These are phyloP conservation scores for Phocoena sinus DNA, from an alignment of 2,113 vertebrate species.

Conservation along the genomic window DNA sequence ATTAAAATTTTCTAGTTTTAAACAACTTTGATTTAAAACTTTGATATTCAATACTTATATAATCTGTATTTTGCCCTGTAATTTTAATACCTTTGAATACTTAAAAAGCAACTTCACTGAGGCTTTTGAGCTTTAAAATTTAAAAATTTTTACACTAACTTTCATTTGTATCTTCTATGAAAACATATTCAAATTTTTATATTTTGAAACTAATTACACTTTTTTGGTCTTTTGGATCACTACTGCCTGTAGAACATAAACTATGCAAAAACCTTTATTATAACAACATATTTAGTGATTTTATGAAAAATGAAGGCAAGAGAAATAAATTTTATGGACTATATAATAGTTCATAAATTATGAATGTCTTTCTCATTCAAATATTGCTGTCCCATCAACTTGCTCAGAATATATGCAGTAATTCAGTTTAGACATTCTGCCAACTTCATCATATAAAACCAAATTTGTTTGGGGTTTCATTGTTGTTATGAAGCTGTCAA, in stretches of 20 bases:
- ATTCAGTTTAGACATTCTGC: not conserved
- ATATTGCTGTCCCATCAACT: not conserved
- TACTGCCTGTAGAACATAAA: not conserved
- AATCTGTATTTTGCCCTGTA: not conserved
- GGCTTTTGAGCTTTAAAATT: not conserved
- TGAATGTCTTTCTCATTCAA: not conserved
- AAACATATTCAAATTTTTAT: not conserved
- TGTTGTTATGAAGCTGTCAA: not conserved
- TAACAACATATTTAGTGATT: not conserved
- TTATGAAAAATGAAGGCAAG: not conserved
- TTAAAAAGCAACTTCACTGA: not conserved
- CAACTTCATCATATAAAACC: not conserved
- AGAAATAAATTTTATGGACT: not conserved
- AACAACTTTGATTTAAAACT: slow-evolving; percentile 1
- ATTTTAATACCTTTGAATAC: not conserved
- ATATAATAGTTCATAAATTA: not conserved
- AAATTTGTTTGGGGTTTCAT: not conserved
- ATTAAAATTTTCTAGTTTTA: not conserved
- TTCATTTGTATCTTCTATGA: not conserved
- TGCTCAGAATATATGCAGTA: not conserved
- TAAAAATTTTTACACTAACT: not conserved
- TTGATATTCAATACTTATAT: not conserved
- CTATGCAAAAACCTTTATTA: not conserved
- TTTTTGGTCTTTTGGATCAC: not conserved
- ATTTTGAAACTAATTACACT: not conserved